phyloP scores from a whole-genome alignment of 2,113 vertebrate genomes.

The Leucopsar rothschildi region DNA sequence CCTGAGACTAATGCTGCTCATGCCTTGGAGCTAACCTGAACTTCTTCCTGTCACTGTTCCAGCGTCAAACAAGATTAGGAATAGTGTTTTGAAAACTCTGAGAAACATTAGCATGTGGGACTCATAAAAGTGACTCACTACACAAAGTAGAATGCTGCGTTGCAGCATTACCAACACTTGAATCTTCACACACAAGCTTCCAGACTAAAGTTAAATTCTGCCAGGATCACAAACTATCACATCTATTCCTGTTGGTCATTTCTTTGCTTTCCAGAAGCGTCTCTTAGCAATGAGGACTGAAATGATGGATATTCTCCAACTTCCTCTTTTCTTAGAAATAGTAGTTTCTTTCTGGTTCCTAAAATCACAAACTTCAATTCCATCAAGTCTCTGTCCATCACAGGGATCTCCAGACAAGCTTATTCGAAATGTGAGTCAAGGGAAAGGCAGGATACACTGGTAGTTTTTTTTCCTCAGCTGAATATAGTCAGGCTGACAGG shows the following conservation, averaged over 20 bases:
- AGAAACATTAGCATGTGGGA: not conserved
- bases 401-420: not conserved
- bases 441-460: not conserved
- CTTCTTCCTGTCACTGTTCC: not conserved
- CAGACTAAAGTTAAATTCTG: not conserved
- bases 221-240: not conserved
- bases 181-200: not conserved
- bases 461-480: not conserved
- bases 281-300: not conserved
- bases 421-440: not conserved
- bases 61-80: not conserved
- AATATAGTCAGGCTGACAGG: not conserved
- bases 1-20: not conserved
- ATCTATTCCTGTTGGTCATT: not conserved
- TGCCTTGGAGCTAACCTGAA: not conserved
- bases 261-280: not conserved
- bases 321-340: not conserved
- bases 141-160: not conserved
- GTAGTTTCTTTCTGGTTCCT: not conserved
- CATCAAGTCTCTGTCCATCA: not conserved
- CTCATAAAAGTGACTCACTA: not conserved
- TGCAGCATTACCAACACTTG: not conserved
- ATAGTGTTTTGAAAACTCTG: not conserved
- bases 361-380: not conserved
- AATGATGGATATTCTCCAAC: not conserved